Percentiles rank a stretch among this genome's conserved stretches.
Conservation (phyloP, 37 sponge, comb jelly and placozoan genomes). For the Aplysina aerophoba region DNA sequence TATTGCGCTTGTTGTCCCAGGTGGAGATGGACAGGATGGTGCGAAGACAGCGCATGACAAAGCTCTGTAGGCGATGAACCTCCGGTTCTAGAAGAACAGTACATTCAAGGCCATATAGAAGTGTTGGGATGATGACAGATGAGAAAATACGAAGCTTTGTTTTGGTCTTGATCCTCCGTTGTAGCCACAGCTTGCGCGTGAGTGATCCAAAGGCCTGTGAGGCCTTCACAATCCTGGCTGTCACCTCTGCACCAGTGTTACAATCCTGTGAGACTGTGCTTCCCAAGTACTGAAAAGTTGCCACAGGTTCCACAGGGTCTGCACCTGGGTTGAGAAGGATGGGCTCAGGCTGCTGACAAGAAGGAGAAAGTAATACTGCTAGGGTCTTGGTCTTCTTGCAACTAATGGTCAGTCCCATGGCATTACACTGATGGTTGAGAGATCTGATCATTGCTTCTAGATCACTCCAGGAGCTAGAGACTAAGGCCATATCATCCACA, state of each 20-base stretch:
- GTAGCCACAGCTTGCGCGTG: constrained; percentile 8
- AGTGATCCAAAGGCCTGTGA: constrained; percentile 23
- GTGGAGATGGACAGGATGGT: constrained; percentile 25
- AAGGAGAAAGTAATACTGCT: constrained; percentile 14
- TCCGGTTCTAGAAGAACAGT: constrained; percentile 16
- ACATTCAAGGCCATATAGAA: constrained; percentile 12
- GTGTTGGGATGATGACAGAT: constrained; percentile 12
- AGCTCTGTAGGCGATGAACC: constrained; percentile 15
- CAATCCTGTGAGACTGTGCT: constrained; percentile 26
- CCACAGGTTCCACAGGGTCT: constrained; percentile 18
- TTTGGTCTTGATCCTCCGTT: constrained; percentile 4
- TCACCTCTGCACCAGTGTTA: constrained; percentile 13
- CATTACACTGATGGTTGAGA: constrained; percentile 7
- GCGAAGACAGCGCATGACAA: constrained; percentile 8
- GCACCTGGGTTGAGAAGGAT: constrained; percentile 23
- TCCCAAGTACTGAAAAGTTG: constrained; percentile 15
- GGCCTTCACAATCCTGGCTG: constrained; percentile 14
- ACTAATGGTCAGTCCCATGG: constrained; percentile 20
- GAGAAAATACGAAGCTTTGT: constrained; percentile 15
- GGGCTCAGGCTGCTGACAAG: constrained; percentile 12
- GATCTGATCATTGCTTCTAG: constrained; percentile 17
- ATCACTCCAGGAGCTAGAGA: constrained; percentile 11
- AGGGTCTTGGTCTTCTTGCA: constrained; percentile 30
- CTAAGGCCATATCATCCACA: neutral
- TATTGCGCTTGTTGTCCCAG: constrained; percentile 28